Percentiles rank a stretch among this genome's conserved stretches.
Evolutionary conservation across 2,888 invertebrate species (phyloP).

Genomic region (Orthonevra nobilis): DNA sequence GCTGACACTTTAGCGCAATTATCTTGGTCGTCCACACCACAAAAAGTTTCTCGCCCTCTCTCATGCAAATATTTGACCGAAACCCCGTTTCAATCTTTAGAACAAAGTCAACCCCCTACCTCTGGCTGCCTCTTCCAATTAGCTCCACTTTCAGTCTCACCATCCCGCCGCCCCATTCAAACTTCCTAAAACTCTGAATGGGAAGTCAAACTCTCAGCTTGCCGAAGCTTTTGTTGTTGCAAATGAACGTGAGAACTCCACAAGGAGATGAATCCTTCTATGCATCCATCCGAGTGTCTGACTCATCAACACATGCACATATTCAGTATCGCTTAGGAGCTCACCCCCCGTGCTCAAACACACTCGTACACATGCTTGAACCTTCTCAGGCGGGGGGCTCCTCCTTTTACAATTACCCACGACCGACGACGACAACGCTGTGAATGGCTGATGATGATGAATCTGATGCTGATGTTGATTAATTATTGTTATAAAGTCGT

Average conservation of each 20-base stretch:
- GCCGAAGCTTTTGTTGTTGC: constrained; percentile 1
- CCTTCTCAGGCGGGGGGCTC: too few relatives aligned
- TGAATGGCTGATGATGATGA: constrained; percentile 30
- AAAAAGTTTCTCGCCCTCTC: too few relatives aligned
- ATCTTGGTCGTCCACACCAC: too few relatives aligned
- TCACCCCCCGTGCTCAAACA: constrained; percentile 20
- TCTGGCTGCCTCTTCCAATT: constrained; percentile 28
- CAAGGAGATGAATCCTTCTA: too few relatives aligned
- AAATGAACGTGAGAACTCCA: constrained; percentile 59
- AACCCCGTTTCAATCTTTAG: too few relatives aligned
- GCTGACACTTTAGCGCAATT: too few relatives aligned
- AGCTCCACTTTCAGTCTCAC: constrained; percentile 25
- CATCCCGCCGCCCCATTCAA: constrained; percentile 1
- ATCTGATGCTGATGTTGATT: constrained; percentile 62
- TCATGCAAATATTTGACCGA: too few relatives aligned
- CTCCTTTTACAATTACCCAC: constrained; percentile 31
- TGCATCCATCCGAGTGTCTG: too few relatives aligned
- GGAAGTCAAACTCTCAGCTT: constrained; percentile 15
- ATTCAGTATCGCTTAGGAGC: constrained; percentile 50
- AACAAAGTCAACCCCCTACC: too few relatives aligned
- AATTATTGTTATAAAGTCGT: constrained; percentile 60
- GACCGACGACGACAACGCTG: constrained; percentile 22
- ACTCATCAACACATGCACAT: too few relatives aligned
- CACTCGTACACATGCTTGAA: too few relatives aligned
- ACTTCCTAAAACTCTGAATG: background rate